Conservation (phyloP, 2,797 vertebrate species). For the Oreortyx pictus region DNA sequence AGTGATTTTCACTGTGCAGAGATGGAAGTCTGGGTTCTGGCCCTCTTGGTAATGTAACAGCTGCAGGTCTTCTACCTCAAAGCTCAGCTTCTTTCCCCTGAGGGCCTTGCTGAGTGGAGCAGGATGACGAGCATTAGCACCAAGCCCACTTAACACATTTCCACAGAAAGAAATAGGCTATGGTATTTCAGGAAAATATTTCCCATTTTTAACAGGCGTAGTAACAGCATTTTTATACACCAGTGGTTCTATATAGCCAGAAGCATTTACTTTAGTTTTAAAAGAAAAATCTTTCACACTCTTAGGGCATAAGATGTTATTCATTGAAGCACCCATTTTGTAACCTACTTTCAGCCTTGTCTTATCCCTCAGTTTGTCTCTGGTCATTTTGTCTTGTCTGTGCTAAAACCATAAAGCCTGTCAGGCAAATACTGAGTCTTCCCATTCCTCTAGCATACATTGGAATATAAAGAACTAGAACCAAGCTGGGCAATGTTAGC, state of each 20-base stretch:
- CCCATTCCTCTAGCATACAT: not conserved
- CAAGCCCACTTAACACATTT: conserved; percentile 19
- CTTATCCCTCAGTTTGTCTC: not conserved
- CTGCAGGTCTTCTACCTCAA: not conserved
- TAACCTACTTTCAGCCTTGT: not conserved
- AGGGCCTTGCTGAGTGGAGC: not conserved
- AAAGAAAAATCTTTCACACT: not conserved
- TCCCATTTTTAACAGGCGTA: not conserved
- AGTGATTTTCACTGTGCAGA: not conserved
- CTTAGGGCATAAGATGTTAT: not conserved
- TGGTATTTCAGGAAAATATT: not conserved
- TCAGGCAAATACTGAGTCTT: not conserved
- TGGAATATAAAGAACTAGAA: not conserved
- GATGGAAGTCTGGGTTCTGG: not conserved
- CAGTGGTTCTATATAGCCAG: not conserved
- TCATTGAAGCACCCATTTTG: not conserved
- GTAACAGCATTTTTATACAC: not conserved
- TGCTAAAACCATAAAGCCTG: not conserved
- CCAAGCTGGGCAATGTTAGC: not conserved
- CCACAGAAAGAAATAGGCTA: not conserved
- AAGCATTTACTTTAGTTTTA: not conserved
- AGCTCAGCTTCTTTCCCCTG: not conserved
- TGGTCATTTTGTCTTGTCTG: not conserved
- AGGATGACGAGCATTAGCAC: not conserved
- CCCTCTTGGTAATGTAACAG: not conserved